Evolutionary conservation across 2,888 invertebrate species (phyloP).

Genomic region (Tryphoninae sp.): DNA sequence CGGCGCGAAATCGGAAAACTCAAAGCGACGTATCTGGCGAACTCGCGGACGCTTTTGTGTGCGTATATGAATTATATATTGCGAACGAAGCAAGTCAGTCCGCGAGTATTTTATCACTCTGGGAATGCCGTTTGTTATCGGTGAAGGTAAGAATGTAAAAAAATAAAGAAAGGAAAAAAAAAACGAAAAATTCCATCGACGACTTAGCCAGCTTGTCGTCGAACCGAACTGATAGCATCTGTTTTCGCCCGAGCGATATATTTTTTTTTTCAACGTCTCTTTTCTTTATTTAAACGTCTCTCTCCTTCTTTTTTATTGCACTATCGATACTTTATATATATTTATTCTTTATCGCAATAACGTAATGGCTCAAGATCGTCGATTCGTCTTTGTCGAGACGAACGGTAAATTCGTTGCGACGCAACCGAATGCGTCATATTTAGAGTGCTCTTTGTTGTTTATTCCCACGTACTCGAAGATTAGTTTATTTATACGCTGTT

Average conservation of each 20-base stretch:
- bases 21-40: not conserved
- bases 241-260: constrained; percentile 32
- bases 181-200: constrained; percentile 55
- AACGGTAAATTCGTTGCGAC: constrained; percentile 29
- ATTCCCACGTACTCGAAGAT: constrained; percentile 14
- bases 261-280: constrained; percentile 18
- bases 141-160: constrained; percentile 24
- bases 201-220: constrained; percentile 64
- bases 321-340: not conserved
- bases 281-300: not conserved
- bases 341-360: constrained; percentile 11
- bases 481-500: constrained; percentile 1
- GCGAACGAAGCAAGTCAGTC: constrained; percentile 26
- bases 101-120: constrained; percentile 55
- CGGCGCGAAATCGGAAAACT: not conserved
- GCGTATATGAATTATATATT: constrained; percentile 8
- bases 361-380: constrained; percentile 31
- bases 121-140: constrained; percentile 62
- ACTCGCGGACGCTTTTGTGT: constrained; percentile 7
- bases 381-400: constrained; percentile 26
- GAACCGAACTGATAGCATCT: constrained; percentile 47
- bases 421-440: constrained; percentile 41
- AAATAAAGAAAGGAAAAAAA: constrained; percentile 23
- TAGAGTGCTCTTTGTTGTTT: constrained; percentile 52
- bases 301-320: constrained; percentile 11